Conservation (phyloP, 2,797 vertebrate genomes). For the Arrhamphus sclerolepis region DNA sequence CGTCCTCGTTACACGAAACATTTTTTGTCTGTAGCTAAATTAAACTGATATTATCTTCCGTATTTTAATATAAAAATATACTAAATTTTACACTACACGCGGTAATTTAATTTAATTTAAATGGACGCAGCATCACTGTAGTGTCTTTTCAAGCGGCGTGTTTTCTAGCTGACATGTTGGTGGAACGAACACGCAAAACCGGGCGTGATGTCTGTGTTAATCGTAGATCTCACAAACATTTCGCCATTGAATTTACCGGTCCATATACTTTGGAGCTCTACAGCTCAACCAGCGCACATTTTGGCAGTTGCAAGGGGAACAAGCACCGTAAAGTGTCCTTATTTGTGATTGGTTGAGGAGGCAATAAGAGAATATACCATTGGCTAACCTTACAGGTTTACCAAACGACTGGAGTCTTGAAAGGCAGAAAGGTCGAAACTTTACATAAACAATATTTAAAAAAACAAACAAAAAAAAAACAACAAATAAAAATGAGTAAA, state of each 20-base stretch:
- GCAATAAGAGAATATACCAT: slow-evolving; percentile 11
- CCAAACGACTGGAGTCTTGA: slow-evolving; percentile 16
- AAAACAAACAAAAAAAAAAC: no score
- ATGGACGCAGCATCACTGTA: background rate
- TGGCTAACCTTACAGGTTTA: slow-evolving; percentile 40
- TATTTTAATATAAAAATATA: background rate
- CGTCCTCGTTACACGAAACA: slow-evolving; percentile 72
- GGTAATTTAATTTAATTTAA: background rate
- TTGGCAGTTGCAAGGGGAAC: background rate
- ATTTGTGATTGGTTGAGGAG: slow-evolving; percentile 22
- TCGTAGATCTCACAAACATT: slow-evolving; percentile 1
- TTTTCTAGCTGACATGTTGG: background rate
- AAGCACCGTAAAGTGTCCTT: background rate
- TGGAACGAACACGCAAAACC: background rate
- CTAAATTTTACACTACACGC: background rate
- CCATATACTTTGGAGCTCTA: background rate
- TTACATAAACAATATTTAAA: no score
- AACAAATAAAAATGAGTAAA: no score
- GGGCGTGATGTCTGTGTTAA: slow-evolving; percentile 2
- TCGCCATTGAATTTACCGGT: fast-evolving
- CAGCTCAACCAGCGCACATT: fast-evolving
- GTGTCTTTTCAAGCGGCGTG: slow-evolving; percentile 31
- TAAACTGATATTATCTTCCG: no score
- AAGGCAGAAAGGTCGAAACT: background rate
- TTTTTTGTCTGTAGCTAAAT: slow-evolving; percentile 14